Evolutionary conservation across 2,888 invertebrate genomes (phyloP), one percentile per base, ranked within the genome.

Genomic region (Tyria jacobaeae): DNA sequence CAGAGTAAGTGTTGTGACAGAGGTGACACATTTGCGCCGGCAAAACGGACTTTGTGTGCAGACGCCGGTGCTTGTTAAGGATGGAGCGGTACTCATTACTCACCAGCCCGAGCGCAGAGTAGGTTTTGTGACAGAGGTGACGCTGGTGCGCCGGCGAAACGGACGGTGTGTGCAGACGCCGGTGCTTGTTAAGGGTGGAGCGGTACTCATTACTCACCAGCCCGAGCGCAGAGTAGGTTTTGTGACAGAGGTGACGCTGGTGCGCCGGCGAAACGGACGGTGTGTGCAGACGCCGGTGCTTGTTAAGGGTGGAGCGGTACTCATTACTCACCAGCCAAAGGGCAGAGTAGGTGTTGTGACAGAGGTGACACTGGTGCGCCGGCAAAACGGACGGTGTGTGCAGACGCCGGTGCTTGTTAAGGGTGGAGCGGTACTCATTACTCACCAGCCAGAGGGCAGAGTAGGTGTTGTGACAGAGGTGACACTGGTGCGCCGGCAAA

Each of bases 281-380:
- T 64, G 69, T 62, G 78, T 47, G 62, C 3, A 75, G 68, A 10
- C 68, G 76, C 53, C 66, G 65, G 76, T 92, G 93, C 77, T 91
- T 92, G 86, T 86, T 92, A 24, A 93, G 86, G 15, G 92, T 85
- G 0, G 93, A 92, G 44, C 85, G 85, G 84, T 93, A 94, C n/a
- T 27, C 27, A 27, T 4, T 27, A 27, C 27, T 4, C 3, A 92
- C 92, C 88, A 86, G 83, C 91, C 92, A 92, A 1, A 81, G 81
- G 1, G 86, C 85, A 35, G 64, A 49, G 75, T 86, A 92, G 21
- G 67, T 70, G 39, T 76, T 80, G 1, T 44, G 64, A 70, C 93
- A 92, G 6, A 59, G 62, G 0, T 14, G n/a, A 72, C 92, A 92
- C 21, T 61, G 41, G 69, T 88, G n/a, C 3, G 79, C 75, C 3